Evolutionary conservation across 2,797 vertebrate species (phyloP).

Genomic region (Cyclopterus lumpus): DNA sequence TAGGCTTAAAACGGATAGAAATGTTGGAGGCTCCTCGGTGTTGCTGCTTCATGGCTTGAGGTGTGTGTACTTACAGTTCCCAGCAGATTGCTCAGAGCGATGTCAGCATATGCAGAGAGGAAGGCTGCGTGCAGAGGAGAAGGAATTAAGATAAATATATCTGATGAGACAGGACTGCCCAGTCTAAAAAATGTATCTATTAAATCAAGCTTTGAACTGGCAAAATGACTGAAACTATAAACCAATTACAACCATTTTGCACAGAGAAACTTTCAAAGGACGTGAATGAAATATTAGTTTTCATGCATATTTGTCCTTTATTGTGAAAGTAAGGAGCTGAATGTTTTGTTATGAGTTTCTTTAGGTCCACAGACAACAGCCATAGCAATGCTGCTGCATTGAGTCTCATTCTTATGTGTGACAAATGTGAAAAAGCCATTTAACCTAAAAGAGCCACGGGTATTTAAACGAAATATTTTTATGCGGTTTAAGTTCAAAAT

Average conservation of each 20-base stretch:
- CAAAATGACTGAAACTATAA: background rate
- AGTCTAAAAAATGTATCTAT: background rate
- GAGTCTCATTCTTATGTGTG: background rate
- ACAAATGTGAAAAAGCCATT: background rate
- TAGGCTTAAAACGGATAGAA: background rate
- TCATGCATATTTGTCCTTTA: too few species aligned
- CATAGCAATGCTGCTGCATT: background rate
- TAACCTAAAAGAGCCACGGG: background rate
- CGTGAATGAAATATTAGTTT: background rate
- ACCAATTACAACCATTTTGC: slow-evolving; percentile 4
- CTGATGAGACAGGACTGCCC: background rate
- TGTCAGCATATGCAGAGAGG: slow-evolving; percentile 80
- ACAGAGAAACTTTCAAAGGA: background rate
- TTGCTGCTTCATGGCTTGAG: slow-evolving; percentile 1
- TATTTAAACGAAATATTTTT: background rate
- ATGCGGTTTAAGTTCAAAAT: background rate
- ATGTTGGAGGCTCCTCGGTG: background rate
- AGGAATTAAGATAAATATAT: slow-evolving; percentile 28
- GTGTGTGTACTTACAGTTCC: slow-evolving; percentile 74
- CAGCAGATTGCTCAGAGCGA: slow-evolving; percentile 81
- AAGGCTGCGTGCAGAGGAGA: slow-evolving; percentile 68
- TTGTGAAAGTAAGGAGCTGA: background rate
- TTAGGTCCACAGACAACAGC: background rate
- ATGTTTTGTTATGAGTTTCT: background rate
- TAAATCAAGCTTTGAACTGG: background rate